These are phyloP conservation scores for Podarcis muralis DNA, from an alignment of 2,113 vertebrate genomes.

Conservation along the genomic window DNA sequence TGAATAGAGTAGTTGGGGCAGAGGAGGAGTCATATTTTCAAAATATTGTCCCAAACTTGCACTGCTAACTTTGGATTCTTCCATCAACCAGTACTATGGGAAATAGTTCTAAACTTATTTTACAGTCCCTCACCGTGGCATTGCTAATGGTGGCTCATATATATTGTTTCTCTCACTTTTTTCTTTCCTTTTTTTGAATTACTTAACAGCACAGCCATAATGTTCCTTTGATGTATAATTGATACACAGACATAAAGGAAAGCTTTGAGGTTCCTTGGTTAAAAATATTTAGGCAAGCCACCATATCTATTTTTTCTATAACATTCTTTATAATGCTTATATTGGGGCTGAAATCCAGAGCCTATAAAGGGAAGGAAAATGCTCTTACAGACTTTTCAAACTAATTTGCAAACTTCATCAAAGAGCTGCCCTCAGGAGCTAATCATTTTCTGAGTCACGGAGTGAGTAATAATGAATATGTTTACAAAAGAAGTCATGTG, in stretches of 20 bases:
- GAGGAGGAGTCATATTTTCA: not conserved
- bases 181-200: slow-evolving; percentile 22
- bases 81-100: slow-evolving; percentile 27
- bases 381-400: slow-evolving; percentile 48
- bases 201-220: slow-evolving; percentile 14
- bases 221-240: slow-evolving; percentile 64
- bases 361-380: slow-evolving; percentile 29
- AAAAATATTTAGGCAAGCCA: slow-evolving; percentile 55
- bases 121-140: slow-evolving; percentile 25
- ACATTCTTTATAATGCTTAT: slow-evolving; percentile 37
- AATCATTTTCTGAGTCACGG: slow-evolving; percentile 34
- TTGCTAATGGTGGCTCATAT: slow-evolving; percentile 18
- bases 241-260: slow-evolving; percentile 42
- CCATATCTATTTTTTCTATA: slow-evolving; percentile 35
- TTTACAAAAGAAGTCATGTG: slow-evolving; percentile 37
- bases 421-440: slow-evolving; percentile 49
- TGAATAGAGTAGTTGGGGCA: not conserved
- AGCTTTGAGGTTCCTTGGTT: slow-evolving; percentile 43
- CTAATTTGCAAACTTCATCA: slow-evolving; percentile 59
- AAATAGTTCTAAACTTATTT: slow-evolving; percentile 50
- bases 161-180: not conserved
- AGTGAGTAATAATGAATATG: slow-evolving; percentile 35
- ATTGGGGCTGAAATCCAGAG: slow-evolving; percentile 32
- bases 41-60: not conserved
- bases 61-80: slow-evolving; percentile 17